A percentile compares a stretch with the other conserved stretches of the same genome.
phyloP scores from a whole-genome alignment of 2,888 invertebrate species.

The Polydesmus complanatus region DNA sequence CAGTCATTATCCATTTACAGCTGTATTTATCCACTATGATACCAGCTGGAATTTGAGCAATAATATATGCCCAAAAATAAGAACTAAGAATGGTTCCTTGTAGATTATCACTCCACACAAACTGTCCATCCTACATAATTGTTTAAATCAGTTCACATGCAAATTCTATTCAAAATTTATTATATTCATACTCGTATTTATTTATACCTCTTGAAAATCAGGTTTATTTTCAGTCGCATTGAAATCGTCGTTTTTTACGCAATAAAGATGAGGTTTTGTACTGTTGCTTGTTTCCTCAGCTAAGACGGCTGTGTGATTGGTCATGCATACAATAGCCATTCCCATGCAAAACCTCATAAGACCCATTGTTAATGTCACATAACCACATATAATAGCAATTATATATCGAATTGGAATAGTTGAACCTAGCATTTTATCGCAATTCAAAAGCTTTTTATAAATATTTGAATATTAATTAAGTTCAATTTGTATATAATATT shows the following conservation, averaged over 20 bases:
- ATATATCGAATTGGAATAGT: neutral
- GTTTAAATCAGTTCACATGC: neutral
- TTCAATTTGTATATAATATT: too few relatives aligned
- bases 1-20: constrained; percentile 77
- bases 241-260: too few relatives aligned
- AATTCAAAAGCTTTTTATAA: too few relatives aligned
- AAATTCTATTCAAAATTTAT: too few relatives aligned
- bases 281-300: too few relatives aligned
- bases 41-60: constrained; percentile 63
- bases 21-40: constrained; percentile 65
- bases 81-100: constrained; percentile 64
- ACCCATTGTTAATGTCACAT: neutral
- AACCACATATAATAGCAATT: neutral
- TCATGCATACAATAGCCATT: constrained; percentile 3
- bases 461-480: too few relatives aligned
- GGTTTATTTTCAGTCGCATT: too few relatives aligned
- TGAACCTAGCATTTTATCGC: too few relatives aligned
- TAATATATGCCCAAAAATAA: constrained; percentile 74
- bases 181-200: too few relatives aligned
- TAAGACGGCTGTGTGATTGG: constrained; percentile 7
- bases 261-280: too few relatives aligned
- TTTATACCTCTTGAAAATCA: too few relatives aligned
- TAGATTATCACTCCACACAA: constrained; percentile 53
- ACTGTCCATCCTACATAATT: constrained; percentile 62
- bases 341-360: neutral